phyloP scores from a whole-genome alignment of 2,113 vertebrate species.

The Sigmodon hispidus region DNA sequence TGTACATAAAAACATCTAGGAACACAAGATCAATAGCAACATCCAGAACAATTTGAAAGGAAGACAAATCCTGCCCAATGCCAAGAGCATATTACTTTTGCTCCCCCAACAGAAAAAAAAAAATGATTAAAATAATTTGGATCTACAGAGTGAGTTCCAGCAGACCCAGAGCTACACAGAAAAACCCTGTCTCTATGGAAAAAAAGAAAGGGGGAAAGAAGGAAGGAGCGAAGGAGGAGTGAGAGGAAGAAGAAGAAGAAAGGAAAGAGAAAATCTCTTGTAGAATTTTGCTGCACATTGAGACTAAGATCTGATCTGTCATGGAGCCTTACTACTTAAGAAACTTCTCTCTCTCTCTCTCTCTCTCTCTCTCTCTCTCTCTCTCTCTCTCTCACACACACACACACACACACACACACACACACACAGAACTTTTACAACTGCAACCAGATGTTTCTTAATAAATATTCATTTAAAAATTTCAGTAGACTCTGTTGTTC shows the following conservation, averaged over 20 bases:
- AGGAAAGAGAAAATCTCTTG: neutral
- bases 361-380: neutral
- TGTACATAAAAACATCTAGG: neutral
- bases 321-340: constrained; percentile 28
- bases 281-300: neutral
- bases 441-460: constrained; percentile 72
- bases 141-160: neutral
- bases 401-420: constrained; percentile 30
- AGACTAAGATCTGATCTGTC: constrained; percentile 31
- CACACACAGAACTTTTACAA: constrained; percentile 52
- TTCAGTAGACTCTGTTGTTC: constrained; percentile 53
- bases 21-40: neutral
- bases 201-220: too few species aligned
- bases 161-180: neutral
- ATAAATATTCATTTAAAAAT: constrained; percentile 65
- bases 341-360: neutral
- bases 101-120: neutral
- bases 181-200: neutral
- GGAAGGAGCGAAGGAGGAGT: accelerated
- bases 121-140: constrained; percentile 34
- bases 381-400: neutral
- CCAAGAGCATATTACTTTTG: neutral
- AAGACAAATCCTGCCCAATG: neutral
- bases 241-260: accelerated
- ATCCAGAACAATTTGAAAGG: neutral